Base-by-base conservation (phyloP, 1,140 invertebrate species). In the Papilio machaon region DNA sequence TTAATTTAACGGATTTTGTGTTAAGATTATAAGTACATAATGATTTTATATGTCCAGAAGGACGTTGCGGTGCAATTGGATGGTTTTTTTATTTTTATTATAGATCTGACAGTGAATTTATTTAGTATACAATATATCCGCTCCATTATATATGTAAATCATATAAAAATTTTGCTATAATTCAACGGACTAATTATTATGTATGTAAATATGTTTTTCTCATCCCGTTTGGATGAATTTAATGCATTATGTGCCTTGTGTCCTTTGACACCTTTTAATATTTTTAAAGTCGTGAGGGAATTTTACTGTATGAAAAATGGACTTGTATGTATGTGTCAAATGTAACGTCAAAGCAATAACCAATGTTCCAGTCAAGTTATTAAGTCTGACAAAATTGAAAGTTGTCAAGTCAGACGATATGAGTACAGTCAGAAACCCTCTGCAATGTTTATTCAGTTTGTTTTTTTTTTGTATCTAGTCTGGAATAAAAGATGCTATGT, bases 41-140 rank as follows among this genome's bases (percentile, higher is more conserved):
- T 77, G 70, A 81, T 87, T 85, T 81, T 81, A 85, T 82, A 11
- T 19, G 60, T 84, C 60, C 81, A 79, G 80, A 0, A 47, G 74
- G 74, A 76, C 19, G 19, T 35, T 84, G 67, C 83, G 79, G 90
- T 91, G 89, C 89, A 91, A 91, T 91, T 84, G 77, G 86, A 84
- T 82, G 82, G 84, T 87, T 86, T 83, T 30, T 30, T 30, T 30
- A 1, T 30, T 30, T 30, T 86, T 82, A 86, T 86, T 85, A 84
- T 88, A 91, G 89, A 91, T 91, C 89, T 92, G 89, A 89, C 83
- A 85, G 83, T 85, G 83, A 83, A 83, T 86, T 83, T 87, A 82
- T 78, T 83, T 82, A 82, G 67, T 73, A 60, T 30, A 8, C 70
- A n/a, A 80, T 70, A 47, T 82, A 73, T 38, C 35, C 15, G 15